phyloP scores from a whole-genome alignment of 2,797 vertebrate genomes.

The Darevskia nairensis region DNA sequence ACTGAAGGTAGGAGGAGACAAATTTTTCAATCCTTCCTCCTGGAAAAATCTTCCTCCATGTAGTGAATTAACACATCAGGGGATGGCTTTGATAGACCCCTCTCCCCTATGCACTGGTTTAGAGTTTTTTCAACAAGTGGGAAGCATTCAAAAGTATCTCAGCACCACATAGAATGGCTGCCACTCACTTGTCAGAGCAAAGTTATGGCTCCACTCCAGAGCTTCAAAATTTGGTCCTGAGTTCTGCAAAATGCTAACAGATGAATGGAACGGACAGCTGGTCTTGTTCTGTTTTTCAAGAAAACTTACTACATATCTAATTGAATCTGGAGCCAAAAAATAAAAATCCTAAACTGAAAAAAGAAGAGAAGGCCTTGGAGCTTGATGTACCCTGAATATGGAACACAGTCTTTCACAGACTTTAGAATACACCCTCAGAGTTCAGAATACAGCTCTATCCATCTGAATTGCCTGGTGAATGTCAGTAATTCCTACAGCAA shows the following conservation, averaged over 20 bases:
- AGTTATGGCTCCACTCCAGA: background rate
- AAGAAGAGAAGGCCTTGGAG: background rate
- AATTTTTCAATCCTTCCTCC: background rate
- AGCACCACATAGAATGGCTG: background rate
- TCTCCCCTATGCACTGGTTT: background rate
- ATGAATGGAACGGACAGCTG: background rate
- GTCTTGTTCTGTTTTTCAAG: background rate
- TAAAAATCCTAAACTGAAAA: background rate
- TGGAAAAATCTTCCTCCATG: background rate
- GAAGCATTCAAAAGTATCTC: background rate
- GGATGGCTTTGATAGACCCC: background rate
- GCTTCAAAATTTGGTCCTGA: background rate
- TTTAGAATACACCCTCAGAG: background rate
- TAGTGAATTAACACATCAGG: background rate
- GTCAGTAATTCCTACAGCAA: background rate
- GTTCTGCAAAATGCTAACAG: background rate
- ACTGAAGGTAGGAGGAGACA: background rate
- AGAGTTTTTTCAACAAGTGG: background rate
- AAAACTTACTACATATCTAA: background rate
- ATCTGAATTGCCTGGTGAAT: conserved; percentile 8
- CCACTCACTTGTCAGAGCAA: too few species aligned
- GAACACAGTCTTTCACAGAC: background rate
- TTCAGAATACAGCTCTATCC: background rate
- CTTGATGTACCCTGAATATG: conserved; percentile 9
- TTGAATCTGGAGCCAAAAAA: background rate